Evolutionary conservation across 2,113 vertebrate genomes (phyloP), one percentile per base, ranked within the genome.

Genomic region (Seriola rivoliana): DNA sequence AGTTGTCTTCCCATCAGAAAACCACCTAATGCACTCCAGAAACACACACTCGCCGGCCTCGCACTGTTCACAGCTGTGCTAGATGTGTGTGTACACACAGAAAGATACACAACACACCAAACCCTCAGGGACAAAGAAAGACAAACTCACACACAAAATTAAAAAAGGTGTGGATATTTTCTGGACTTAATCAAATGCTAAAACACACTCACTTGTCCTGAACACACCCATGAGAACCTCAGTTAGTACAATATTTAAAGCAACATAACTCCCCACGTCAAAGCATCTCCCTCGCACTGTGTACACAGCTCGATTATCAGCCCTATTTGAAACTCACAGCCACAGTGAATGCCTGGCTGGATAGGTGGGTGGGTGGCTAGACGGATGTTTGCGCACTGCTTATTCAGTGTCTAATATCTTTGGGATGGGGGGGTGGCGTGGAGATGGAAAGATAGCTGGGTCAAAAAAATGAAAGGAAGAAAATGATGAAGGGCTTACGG

Each of bases 151-250:
- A 75, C 19, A 42, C 16, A 40, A 48, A 64, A 81, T 75, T 44
- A 58, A 60, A 73, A 85, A 81, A 91, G 69, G 82, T 77, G 82
- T 75, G 80, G 80, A 82, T 48, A 3, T 88, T 82, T 88, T 80
- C 66, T 8, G 66, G 81, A 80, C 68, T 81, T 72, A 60, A 83
- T 83, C 59, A 82, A 76, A 82, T 13, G 57, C 52, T 70, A 68
- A 75, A 87, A 89, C 78, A 87, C 68, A 75, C 75, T 81, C 64
- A 25, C 74, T 79, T 25, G 72, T 74, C 48, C 64, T 63, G 50
- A 65, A 63, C 85, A 88, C 88, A 52, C 80, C 85, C 82, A 46
- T 68, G 79, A 80, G 70, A 83, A 83, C 32, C n/a, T 78, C 52
- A 14, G 75, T 12, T 57, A 44, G 63, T 68, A 7, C 65, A 50